Evolutionary conservation across 2,888 invertebrate genomes (phyloP).

Genomic region (Cartodere bifasciata): DNA sequence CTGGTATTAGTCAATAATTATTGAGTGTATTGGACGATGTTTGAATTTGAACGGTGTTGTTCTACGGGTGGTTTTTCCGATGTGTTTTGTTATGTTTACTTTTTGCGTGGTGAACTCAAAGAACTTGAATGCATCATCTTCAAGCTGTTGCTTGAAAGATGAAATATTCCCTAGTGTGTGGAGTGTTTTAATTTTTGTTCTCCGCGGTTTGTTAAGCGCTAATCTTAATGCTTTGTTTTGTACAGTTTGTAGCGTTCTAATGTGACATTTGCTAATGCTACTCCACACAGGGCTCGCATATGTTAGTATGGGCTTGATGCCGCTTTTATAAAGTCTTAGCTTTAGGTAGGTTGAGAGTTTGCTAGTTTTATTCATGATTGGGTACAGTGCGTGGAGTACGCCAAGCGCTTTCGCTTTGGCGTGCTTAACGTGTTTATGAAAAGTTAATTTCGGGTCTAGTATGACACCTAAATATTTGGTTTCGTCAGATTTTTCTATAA

Average conservation of each 20-base stretch:
- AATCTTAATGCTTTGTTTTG: constrained; percentile 3
- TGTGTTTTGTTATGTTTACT: too few relatives aligned
- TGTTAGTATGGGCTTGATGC: not conserved
- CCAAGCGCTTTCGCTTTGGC: not conserved
- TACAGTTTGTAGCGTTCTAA: not conserved
- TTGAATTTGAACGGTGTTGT: too few relatives aligned
- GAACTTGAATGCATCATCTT: too few relatives aligned
- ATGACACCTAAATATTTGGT: constrained; percentile 4
- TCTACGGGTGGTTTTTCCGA: too few relatives aligned
- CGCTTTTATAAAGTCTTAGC: constrained; percentile 1
- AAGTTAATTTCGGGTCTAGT: not conserved
- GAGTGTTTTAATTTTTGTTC: not conserved
- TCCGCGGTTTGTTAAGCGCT: not conserved
- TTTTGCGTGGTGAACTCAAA: too few relatives aligned
- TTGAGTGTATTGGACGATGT: too few relatives aligned
- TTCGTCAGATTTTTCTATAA: not conserved
- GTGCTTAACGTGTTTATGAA: not conserved
- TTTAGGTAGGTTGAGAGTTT: not conserved
- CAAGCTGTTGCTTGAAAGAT: too few relatives aligned
- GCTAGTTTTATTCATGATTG: too few relatives aligned
- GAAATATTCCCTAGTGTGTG: too few relatives aligned
- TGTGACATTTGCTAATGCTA: not conserved
- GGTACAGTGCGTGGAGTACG: too few relatives aligned
- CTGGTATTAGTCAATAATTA: too few relatives aligned
- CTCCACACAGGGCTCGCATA: not conserved